phyloP scores from a whole-genome alignment of 2,113 vertebrate species.

The Oncorhynchus gorbuscha region DNA sequence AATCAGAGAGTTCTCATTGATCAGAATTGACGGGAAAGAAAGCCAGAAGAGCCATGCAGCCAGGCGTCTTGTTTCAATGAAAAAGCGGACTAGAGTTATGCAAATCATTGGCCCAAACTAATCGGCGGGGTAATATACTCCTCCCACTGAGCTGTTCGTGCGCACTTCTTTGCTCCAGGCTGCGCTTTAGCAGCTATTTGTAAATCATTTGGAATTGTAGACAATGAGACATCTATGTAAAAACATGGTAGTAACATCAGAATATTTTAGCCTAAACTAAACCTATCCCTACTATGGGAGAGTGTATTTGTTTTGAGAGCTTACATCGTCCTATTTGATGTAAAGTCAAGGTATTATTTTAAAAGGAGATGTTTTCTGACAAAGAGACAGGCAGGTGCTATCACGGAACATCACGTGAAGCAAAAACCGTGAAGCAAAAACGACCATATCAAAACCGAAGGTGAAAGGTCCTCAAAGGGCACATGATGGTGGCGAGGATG shows the following conservation, averaged over 20 bases:
- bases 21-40: too few species aligned
- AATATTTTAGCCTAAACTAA: not conserved
- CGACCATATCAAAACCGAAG: not conserved
- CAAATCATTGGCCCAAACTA: not conserved
- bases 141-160: not conserved
- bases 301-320: not conserved
- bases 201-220: not conserved
- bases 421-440: not conserved
- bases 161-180: too few species aligned
- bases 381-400: conserved; percentile 19
- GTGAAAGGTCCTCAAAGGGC: not conserved
- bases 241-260: not conserved
- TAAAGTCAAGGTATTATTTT: too few species aligned
- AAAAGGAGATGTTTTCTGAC: not conserved
- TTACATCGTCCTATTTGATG: too few species aligned
- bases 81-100: too few species aligned
- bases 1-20: too few species aligned
- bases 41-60: not conserved
- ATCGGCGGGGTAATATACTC: conserved; percentile 1
- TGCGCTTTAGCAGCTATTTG: too few species aligned
- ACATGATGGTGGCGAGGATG: conserved; percentile 62
- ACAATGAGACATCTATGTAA: not conserved
- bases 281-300: too few species aligned
- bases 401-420: not conserved
- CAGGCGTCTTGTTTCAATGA: not conserved